phyloP scores from a whole-genome alignment of 2,113 vertebrate species.

The Pantherophis guttatus region DNA sequence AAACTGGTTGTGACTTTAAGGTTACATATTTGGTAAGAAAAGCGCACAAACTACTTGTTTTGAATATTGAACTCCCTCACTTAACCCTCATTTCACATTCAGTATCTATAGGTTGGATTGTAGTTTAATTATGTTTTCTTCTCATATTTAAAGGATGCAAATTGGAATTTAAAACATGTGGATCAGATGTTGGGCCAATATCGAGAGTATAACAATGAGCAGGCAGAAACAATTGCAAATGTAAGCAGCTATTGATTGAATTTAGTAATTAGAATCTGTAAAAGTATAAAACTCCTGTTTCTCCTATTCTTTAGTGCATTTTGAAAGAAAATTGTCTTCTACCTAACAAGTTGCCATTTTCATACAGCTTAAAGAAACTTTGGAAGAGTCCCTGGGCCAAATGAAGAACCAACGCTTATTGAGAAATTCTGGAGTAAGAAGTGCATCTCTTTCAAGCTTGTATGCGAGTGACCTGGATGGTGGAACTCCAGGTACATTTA shows the following conservation, averaged over 20 bases:
- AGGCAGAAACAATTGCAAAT: conserved; percentile 81
- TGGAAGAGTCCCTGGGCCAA: conserved; percentile 87
- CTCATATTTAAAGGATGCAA: conserved; percentile 82
- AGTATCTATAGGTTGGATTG: not conserved
- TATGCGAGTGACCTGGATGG: conserved; percentile 84
- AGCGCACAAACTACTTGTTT: not conserved
- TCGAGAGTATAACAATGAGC: conserved; percentile 81
- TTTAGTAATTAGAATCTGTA: conserved; percentile 1
- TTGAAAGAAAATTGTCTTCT: not conserved
- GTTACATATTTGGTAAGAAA: not conserved
- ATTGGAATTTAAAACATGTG: conserved; percentile 84
- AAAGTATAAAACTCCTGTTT: not conserved
- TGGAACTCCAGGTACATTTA: conserved; percentile 71
- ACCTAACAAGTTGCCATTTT: conserved; percentile 39
- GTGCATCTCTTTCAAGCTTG: conserved; percentile 82
- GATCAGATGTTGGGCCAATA: conserved; percentile 90
- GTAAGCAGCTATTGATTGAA: conserved; percentile 69
- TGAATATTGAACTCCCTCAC: not conserved
- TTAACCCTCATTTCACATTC: not conserved
- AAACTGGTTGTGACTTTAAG: not conserved
- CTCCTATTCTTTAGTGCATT: no score
- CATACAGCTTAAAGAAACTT: conserved; percentile 83
- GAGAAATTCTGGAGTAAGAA: conserved; percentile 69
- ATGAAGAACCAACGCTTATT: conserved; percentile 76
- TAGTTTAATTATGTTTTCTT: conserved; percentile 30